A percentile compares a stretch with the other conserved stretches of the same genome.
Evolutionary conservation across 2,888 invertebrate species (phyloP).

Genomic region (Periphyllus acericola): DNA sequence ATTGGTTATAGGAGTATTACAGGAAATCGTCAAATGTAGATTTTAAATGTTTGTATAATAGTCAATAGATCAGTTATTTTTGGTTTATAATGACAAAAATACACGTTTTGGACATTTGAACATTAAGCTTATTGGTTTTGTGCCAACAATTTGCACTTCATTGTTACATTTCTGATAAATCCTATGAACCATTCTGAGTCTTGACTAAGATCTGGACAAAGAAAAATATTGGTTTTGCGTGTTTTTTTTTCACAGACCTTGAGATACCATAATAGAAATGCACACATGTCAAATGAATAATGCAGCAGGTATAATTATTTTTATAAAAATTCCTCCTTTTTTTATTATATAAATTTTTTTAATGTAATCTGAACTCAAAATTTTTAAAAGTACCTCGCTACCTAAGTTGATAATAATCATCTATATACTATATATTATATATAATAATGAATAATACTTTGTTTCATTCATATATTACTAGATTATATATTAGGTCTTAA

Average conservation of each 20-base stretch:
- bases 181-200: constrained; percentile 25
- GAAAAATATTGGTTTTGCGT: constrained; percentile 49
- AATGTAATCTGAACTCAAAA: background rate
- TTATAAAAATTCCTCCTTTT: background rate
- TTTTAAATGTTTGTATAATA: constrained; percentile 41
- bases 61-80: constrained; percentile 52
- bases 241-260: constrained; percentile 44
- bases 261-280: constrained; percentile 48
- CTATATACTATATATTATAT: background rate
- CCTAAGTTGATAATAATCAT: background rate
- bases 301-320: constrained; percentile 24
- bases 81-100: constrained; percentile 38
- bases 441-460: background rate
- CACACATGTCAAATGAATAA: constrained; percentile 28
- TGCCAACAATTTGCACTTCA: constrained; percentile 60
- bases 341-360: background rate
- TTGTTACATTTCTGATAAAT: constrained; percentile 47
- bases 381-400: too few species aligned
- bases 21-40: constrained; percentile 40
- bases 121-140: constrained; percentile 37
- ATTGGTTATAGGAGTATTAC: constrained; percentile 33
- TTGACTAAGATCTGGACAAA: constrained; percentile 53
- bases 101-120: constrained; percentile 37
- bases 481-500: background rate
- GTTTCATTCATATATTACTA: background rate